Evolutionary conservation across 2,888 invertebrate species (phyloP), one percentile per base, ranked within the genome.

Genomic region (Apodemia duryi): DNA sequence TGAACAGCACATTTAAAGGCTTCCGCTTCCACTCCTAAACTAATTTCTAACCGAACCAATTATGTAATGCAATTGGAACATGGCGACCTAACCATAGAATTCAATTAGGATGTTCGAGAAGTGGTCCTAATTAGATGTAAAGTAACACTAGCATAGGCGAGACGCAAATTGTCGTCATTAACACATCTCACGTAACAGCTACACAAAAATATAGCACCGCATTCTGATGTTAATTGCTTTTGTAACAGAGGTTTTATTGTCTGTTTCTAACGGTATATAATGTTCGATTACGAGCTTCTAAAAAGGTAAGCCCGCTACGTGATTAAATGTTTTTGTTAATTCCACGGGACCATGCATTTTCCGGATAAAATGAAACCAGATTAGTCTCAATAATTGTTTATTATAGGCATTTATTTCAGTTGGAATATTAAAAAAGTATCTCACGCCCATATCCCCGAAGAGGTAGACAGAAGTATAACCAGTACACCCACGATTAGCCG

Each of bases 101-200:
- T 62, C 51, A 61, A 65, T 65, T 65, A 65, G 49, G 21, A 35
- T 43, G 49, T 62, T 41, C 52, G 65, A 51, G 38, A 65, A 65
- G 51, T 65, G 61, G 29, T 62, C 41, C 65, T 62, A 65, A 65
- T 65, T 65, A 65, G 11, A 13, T 54, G 65, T 61, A 46, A 57
- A 54, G 54, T 54, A 60, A 60, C 60, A 60, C 60, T 32, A 60
- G 60, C 32, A 46, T 10, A 60, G 60, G 63, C 51, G 49, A 63
- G 67, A 63, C 65, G 62, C 61, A 65, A 67, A 67, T 67, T 67
- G 67, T 62, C 46, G 38, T 62, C 61, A 61, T 67, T 67, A 65
- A 49, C 67, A 63, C 60, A n/a, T 60, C 60, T 60, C 60, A 60
- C 35, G 60, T 35, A 60, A 60, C 60, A n/a, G 51, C 35, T n/a